Base-by-base conservation (phyloP, 2,113 vertebrate species). In the Ammospiza nelsoni region DNA sequence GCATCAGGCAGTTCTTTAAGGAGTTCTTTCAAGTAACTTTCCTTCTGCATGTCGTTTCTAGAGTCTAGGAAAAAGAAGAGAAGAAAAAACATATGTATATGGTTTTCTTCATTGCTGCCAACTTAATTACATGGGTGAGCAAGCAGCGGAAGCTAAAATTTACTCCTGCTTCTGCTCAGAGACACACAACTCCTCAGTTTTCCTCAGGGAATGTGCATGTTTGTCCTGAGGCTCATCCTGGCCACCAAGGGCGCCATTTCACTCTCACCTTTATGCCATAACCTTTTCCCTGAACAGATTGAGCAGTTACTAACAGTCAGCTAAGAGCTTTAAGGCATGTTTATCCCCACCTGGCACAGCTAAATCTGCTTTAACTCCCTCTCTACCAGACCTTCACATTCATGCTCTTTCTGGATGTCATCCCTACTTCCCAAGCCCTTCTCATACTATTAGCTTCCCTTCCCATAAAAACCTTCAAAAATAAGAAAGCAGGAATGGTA, bases 1-100 rank as follows among this genome's bases (percentile, higher is more conserved):
- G 97, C 67, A 7, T 98, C 98, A 58, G 99, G 99, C 52, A 99
- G 97, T 76, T 98, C 97, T 83, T 95, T 97, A 35, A 99, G 97
- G 67, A 99, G 97, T 12, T 98, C 96, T 94, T 98, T 98, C 68
- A 99, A 83, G 46, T 86, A 88, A 33, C 83, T 97, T 57, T 98
- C 97, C 84, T 97, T 98, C 54, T 98, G 98, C 54, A 88, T 73
- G 8, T 97, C 97, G 2, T 93, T 95, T 94, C 91, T 96, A 63
- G 86, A 63, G 57, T 97, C 98, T 98, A 96, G 13, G 46, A 68
- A 81, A 91, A 94, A 78, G 19, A 87, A 84, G 29, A 90, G 23
- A 44, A 68, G 33, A 73, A 77, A 94, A 92, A 84, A 49, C 12
- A 6, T 22, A 72, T 12, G 3, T 27, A 33, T 48, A 63, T 9